These are phyloP conservation scores for Kryptolebias ocellatus DNA, from an alignment of 2,797 vertebrate genomes.

Conservation along the genomic window DNA sequence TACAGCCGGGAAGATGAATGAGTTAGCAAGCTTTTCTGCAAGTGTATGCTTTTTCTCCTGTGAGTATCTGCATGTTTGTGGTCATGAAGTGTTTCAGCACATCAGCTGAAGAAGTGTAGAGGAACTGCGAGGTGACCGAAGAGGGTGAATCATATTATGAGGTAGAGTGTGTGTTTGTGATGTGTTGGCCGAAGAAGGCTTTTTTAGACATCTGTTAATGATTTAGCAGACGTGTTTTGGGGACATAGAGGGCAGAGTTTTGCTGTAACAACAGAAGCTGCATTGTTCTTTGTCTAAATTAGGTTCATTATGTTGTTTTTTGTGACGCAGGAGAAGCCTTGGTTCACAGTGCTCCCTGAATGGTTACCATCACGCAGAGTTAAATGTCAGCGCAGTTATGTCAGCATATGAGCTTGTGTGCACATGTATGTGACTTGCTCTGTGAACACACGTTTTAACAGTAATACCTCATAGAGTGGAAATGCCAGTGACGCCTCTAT, in stretches of 20 bases:
- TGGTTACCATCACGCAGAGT: conserved; percentile 47
- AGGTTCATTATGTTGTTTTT: conserved; percentile 68
- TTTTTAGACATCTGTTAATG: conserved; percentile 82
- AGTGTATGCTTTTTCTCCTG: conserved; percentile 29
- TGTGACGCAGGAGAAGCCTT: conserved; percentile 53
- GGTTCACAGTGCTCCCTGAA: conserved; percentile 33
- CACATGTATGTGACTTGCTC: conserved; percentile 15
- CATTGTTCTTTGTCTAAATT: conserved; percentile 83
- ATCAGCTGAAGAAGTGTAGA: conserved; percentile 30
- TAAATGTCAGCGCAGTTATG: conserved; percentile 24
- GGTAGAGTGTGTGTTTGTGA: conserved; percentile 59
- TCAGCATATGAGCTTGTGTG: not conserved
- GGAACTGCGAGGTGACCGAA: conserved; percentile 56
- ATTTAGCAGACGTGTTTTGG: conserved; percentile 79
- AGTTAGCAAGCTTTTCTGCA: conserved; percentile 14
- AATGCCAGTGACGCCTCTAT: conserved; percentile 40
- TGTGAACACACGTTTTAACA: conserved; percentile 26
- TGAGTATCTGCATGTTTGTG: conserved; percentile 44
- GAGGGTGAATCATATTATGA: conserved; percentile 58
- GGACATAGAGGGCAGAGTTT: conserved; percentile 65
- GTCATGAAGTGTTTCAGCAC: conserved; percentile 22
- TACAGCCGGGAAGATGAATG: conserved; percentile 27
- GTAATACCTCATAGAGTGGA: conserved; percentile 30
- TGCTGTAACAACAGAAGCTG: conserved; percentile 81
- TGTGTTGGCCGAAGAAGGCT: conserved; percentile 59